These are phyloP conservation scores for Chlorops oryzae DNA, from an alignment of 1,140 invertebrate genomes.

Conservation along the genomic window DNA sequence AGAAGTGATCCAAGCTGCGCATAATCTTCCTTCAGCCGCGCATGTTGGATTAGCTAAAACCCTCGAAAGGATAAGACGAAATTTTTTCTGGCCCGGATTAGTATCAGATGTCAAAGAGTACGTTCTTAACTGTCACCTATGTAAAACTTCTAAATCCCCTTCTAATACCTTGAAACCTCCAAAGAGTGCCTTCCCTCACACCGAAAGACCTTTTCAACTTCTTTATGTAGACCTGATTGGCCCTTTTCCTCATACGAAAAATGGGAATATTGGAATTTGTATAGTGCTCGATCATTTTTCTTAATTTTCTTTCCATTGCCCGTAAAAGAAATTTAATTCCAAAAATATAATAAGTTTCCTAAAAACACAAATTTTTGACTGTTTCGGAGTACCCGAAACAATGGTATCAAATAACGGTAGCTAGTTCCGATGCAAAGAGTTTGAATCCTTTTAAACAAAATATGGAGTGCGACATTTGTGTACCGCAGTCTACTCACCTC, in stretches of 20 bases:
- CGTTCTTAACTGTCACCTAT: slow-evolving; percentile 4
- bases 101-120: too few species aligned
- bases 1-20: not conserved
- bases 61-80: not conserved
- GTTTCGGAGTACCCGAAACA: not conserved
- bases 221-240: slow-evolving; percentile 7
- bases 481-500: slow-evolving; percentile 8
- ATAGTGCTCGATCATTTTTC: slow-evolving; percentile 7
- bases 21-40: not conserved
- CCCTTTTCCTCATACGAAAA: slow-evolving; percentile 5
- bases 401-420: not conserved
- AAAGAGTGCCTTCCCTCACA: not conserved
- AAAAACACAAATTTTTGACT: not conserved
- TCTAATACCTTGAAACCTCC: not conserved
- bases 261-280: slow-evolving; percentile 2
- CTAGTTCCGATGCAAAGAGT: not conserved
- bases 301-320: slow-evolving; percentile 2
- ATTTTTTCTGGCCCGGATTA: too few species aligned
- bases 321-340: slow-evolving; percentile 1
- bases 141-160: slow-evolving; percentile 5
- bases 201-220: not conserved
- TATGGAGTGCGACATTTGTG: slow-evolving; percentile 4
- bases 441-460: not conserved
- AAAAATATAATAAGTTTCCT: not conserved
- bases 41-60: not conserved